Evolutionary conservation across 1,140 invertebrate species (phyloP).

Genomic region (Pteromalus puparum): DNA sequence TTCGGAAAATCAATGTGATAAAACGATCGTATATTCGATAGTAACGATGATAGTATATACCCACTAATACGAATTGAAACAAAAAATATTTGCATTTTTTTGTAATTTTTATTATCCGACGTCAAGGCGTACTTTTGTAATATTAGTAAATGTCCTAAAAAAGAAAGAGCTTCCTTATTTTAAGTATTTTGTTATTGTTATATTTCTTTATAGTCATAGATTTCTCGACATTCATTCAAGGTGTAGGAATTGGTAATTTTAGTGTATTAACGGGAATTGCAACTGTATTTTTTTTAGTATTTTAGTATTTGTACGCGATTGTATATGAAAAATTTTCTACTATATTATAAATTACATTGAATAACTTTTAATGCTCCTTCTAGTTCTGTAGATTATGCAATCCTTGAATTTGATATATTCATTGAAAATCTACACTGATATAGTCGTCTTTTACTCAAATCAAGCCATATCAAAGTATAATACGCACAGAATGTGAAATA

Average conservation of each 20-base stretch:
- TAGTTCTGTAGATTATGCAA: not conserved
- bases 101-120: not conserved
- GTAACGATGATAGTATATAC: conserved; percentile 3
- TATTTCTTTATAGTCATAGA: not conserved
- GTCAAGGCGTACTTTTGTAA: not conserved
- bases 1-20: conserved; percentile 3
- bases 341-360: not conserved
- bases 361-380: not conserved
- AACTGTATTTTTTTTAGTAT: not conserved
- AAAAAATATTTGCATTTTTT: not conserved
- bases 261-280: not conserved
- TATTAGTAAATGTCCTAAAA: conserved; percentile 13
- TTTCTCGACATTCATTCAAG: not conserved
- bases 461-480: not conserved
- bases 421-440: not conserved
- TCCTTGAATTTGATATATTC: conserved; percentile 1
- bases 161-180: conserved; percentile 8
- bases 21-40: not conserved
- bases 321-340: not conserved
- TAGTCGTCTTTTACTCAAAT: not conserved
- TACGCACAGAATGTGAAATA: not conserved
- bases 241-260: conserved; percentile 32
- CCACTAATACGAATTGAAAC: not conserved
- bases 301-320: not conserved
- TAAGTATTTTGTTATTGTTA: conserved; percentile 36